Conservation (phyloP, 2,888 invertebrate genomes). For the Dasypogon diadema region DNA sequence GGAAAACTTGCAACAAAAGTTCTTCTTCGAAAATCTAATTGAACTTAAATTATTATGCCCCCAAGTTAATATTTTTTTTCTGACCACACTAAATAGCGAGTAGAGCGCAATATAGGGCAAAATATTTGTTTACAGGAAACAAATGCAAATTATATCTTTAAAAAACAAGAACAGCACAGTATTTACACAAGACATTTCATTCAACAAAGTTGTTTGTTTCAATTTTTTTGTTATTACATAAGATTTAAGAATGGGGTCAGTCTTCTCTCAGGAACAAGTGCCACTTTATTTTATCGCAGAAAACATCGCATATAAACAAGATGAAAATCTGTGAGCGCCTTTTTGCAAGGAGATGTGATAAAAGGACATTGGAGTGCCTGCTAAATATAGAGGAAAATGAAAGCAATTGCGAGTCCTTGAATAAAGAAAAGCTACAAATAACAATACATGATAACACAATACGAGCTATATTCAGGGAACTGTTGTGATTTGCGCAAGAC, state of each 20-base stretch:
- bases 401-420: conserved; percentile 21
- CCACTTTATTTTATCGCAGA: background rate
- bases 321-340: conserved; percentile 25
- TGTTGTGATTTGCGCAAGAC: conserved; percentile 35
- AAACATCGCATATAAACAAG: conserved; percentile 24
- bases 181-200: no score
- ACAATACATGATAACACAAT: conserved; percentile 6
- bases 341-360: conserved; percentile 10
- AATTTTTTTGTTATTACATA: conserved; percentile 5
- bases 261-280: background rate
- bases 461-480: conserved; percentile 4
- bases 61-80: no score
- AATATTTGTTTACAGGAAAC: no score
- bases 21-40: no score
- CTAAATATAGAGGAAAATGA: conserved; percentile 28
- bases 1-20: no score
- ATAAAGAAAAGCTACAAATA: conserved; percentile 17
- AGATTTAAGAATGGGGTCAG: conserved; percentile 32
- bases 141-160: no score
- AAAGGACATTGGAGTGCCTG: conserved; percentile 15
- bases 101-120: no score
- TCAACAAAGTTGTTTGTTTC: no score
- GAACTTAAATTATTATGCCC: no score
- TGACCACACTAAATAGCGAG: no score
- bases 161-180: no score